A percentile compares a stretch with the other conserved stretches of the same genome.
Evolutionary conservation across 2,797 vertebrate species (phyloP).

Genomic region (Trematomus bernacchii): DNA sequence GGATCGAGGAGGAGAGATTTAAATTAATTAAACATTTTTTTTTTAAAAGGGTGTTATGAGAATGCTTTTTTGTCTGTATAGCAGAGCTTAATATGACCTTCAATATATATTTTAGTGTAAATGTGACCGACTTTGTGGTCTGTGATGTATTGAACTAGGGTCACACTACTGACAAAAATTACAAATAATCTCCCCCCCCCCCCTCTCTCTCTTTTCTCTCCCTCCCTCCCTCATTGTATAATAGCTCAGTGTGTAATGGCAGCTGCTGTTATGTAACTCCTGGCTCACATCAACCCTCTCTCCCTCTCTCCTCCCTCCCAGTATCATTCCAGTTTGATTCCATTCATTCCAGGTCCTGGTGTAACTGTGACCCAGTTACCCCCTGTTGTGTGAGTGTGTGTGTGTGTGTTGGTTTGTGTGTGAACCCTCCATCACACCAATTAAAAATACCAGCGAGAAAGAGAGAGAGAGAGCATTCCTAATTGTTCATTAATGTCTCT

Average conservation of each 20-base stretch:
- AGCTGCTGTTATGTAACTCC: constrained; percentile 49
- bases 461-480: constrained; percentile 8
- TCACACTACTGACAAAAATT: no score
- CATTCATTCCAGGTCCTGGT: constrained; percentile 55
- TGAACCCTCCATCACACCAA: constrained; percentile 28
- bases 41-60: no score
- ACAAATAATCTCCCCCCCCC: neutral
- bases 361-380: constrained; percentile 60
- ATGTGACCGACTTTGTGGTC: no score
- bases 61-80: no score
- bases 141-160: no score
- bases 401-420: constrained; percentile 20
- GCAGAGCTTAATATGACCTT: no score
- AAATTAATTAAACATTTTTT: no score
- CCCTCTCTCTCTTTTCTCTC: neutral
- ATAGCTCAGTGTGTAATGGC: constrained; percentile 25
- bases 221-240: constrained; percentile 8
- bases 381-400: constrained; percentile 18
- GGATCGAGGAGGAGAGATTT: no score
- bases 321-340: constrained; percentile 55
- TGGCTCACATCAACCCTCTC: neutral
- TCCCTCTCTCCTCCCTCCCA: neutral
- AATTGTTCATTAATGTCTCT: constrained; percentile 47
- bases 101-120: no score
- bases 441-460: constrained; percentile 47